Evolutionary conservation across 2,797 vertebrate genomes (phyloP), one percentile per base, ranked within the genome.

Genomic region (Emys orbicularis): DNA sequence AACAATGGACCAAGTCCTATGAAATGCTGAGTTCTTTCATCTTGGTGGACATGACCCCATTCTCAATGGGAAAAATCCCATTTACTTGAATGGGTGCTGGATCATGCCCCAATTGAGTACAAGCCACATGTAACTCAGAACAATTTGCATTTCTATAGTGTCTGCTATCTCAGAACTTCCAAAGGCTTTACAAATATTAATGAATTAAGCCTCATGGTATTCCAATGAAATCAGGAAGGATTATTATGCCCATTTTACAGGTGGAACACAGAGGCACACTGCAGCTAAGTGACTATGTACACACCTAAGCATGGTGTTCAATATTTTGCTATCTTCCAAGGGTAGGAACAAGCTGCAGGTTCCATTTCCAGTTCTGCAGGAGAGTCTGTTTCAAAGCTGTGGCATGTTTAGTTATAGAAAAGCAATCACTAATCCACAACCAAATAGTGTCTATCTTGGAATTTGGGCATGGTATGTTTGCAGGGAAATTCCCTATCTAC

Each of bases 41-140:
- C 59, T 83, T 5, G 37, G 65, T 44, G 12, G 82, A 59, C 6
- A 74, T 86, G 44, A 5, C 61, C n/a, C 53, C 27, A 3, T 0
- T 0, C 3, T 83, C 9, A 81, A 52, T 56, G 4, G 21, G 85
- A 95, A 87, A 82, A 4, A 52, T 74, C 5, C 4, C 8, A 12
- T n/a, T 92, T 53, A 80, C 53, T 86, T 59, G 25, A 91, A 49
- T 2, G 41, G 82, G 23, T 11, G 41, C 29, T 49, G 31, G 41
- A 37, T 23, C 0, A 1, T 41, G 34, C 5, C 89, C 47, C 50
- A 49, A 12, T 10, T 47, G n/a, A 50, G 19, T 52, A 29, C 0
- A 61, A n/a, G 52, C 41, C 68, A 86, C 25, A 79, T 34, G 29
- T 61, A 47, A 77, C 81, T 68, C 41, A 79, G 72, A 83, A 85